Base-by-base conservation (phyloP, 2,113 vertebrate species). In the Pelecanus crispus region DNA sequence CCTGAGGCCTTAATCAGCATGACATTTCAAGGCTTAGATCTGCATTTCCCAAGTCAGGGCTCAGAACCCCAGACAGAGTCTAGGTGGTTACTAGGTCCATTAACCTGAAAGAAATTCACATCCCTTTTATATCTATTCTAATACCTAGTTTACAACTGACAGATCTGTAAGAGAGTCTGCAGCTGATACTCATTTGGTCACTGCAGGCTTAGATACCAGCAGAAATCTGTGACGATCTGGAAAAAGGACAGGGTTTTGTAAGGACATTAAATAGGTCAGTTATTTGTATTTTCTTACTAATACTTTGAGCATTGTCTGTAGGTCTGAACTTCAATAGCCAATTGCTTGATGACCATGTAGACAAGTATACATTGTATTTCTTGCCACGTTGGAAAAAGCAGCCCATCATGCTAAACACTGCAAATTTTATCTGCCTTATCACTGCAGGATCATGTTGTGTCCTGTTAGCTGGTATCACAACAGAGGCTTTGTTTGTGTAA, bases 401-500 rank as follows among this genome's bases (percentile, higher is more conserved):
- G n/a, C 78, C 31, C 21, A 12, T 67, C 11, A n/a, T 44, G 59
- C n/a, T 86, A 86, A 95, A 78, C 45, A 42, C 61, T 70, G 62
- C 25, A 73, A 81, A 94, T 86, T 77, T 67, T 95, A 49, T 75
- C 73, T 80, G 53, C 50, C 68, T 93, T 96, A 94, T 90, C 90
- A 38, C 36, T 66, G 71, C 29, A 66, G 85, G 85, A 88, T 86
- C 94, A 10, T 55, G 71, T 88, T 95, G 77, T 92, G 82, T 88
- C 81, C 94, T 94, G 58, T 88, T 93, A 81, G 68, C 67, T 62
- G 38, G 59, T 59, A 55, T 77, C 92, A 92, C 92, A 94, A 65
- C 71, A 86, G 79, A 0, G 15, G 55, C 86, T 90, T 90, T 96
- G 90, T 95, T 90, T 88, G 74, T 71, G 88, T 56, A 62, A 94